Conservation (phyloP, 2,113 vertebrate genomes). For the Halichoeres trimaculatus region DNA sequence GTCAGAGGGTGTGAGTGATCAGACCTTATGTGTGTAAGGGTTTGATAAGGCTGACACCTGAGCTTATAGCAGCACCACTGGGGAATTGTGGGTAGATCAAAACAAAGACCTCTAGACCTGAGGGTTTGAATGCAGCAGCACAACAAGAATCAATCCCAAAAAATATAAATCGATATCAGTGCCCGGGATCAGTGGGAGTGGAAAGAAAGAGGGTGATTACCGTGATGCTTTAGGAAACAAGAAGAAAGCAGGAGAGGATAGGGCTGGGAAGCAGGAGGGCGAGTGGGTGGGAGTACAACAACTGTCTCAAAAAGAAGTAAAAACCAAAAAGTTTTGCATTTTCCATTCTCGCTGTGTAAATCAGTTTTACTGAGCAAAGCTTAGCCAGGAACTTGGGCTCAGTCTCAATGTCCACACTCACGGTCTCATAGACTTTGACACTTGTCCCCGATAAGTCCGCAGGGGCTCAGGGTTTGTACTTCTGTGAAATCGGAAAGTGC, state of each 20-base stretch:
- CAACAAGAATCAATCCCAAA: conserved; percentile 63
- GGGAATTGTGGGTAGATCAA: conserved; percentile 77
- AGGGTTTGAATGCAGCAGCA: conserved; percentile 63
- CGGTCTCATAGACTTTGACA: conserved; percentile 50
- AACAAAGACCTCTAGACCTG: conserved; percentile 70
- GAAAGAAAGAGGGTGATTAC: conserved; percentile 53
- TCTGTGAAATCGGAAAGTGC: conserved; percentile 51
- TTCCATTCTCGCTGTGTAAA: conserved; percentile 29
- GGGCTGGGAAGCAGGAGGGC: conserved; percentile 14
- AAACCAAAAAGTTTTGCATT: conserved; percentile 41
- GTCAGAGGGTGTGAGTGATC: conserved; percentile 66
- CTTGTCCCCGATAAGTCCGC: conserved; percentile 40
- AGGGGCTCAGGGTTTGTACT: conserved; percentile 21
- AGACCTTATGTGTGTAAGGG: conserved; percentile 67
- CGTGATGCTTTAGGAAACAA: conserved; percentile 64
- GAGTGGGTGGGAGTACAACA: conserved; percentile 44
- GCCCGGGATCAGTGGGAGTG: conserved; percentile 21
- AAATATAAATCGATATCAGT: conserved; percentile 69
- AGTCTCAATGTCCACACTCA: conserved; percentile 29
- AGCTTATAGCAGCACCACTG: conserved; percentile 65
- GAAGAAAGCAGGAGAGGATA: conserved; percentile 24
- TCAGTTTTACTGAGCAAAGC: conserved; percentile 25
- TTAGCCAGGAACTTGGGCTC: conserved; percentile 1
- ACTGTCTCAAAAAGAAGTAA: conserved; percentile 34
- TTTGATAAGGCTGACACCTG: conserved; percentile 71